Conservation (phyloP, 2,888 invertebrate species). For the Troilus luridus region DNA sequence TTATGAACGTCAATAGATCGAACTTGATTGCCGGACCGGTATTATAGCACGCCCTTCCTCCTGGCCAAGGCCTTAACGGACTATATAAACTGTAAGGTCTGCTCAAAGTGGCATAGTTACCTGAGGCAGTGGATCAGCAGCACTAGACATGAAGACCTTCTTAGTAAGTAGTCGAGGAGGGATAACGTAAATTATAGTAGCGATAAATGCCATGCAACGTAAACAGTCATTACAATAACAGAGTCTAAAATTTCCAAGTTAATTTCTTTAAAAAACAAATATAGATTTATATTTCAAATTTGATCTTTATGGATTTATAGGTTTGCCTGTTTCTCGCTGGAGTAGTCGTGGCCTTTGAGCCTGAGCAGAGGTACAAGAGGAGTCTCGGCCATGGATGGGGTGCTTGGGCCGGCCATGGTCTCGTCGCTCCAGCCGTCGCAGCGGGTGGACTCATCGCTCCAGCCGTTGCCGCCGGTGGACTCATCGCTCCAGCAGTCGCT, state of each 20-base stretch:
- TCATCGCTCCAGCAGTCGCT: conserved; percentile 20
- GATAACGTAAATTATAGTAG: no score
- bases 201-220: no score
- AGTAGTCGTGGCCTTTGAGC: conserved; percentile 39
- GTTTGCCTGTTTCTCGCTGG: conserved; percentile 48
- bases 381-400: neutral
- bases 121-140: neutral
- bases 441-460: neutral
- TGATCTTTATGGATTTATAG: neutral
- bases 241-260: no score
- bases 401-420: neutral
- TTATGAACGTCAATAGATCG: no score
- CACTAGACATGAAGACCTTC: neutral
- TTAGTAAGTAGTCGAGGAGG: conserved; percentile 20
- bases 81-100: neutral
- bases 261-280: no score
- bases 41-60: neutral
- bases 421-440: neutral
- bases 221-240: no score
- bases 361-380: neutral
- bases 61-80: neutral
- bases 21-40: neutral
- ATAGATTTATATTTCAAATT: no score
- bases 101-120: neutral
- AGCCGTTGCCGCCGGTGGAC: neutral